A percentile compares a stretch with the other conserved stretches of the same genome.
Evolutionary conservation across 1,140 invertebrate genomes (phyloP).

Genomic region (Philaenus spumarius): DNA sequence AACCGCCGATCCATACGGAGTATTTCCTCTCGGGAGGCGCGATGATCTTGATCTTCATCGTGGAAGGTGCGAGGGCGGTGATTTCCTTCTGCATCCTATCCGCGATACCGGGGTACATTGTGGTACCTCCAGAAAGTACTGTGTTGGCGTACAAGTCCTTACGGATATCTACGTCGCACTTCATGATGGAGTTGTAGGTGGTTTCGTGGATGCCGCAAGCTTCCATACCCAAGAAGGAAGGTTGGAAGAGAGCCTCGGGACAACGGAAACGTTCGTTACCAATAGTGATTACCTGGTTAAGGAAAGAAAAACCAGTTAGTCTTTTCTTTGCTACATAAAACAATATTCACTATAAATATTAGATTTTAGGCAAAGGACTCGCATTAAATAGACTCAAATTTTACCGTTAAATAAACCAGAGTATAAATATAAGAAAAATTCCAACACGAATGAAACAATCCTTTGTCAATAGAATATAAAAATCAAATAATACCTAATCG

Average conservation of each 20-base stretch:
- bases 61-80: slow-evolving; percentile 61
- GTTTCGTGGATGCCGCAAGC: slow-evolving; percentile 91
- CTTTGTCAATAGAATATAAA: too few species aligned
- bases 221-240: slow-evolving; percentile 93
- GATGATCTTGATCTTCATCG: slow-evolving; percentile 79
- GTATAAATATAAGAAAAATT: too few species aligned
- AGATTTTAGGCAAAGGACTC: too few species aligned
- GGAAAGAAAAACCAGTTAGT: neutral
- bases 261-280: slow-evolving; percentile 97
- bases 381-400: too few species aligned
- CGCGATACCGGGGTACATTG: slow-evolving; percentile 90
- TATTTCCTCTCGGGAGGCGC: slow-evolving; percentile 80
- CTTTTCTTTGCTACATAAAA: neutral
- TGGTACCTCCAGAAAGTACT: slow-evolving; percentile 92
- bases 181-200: slow-evolving; percentile 96
- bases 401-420: too few species aligned
- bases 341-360: slow-evolving; percentile 67
- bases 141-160: slow-evolving; percentile 95
- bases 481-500: too few species aligned
- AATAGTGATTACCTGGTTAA: slow-evolving; percentile 61
- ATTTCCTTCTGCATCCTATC: slow-evolving; percentile 76
- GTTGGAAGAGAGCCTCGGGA: slow-evolving; percentile 94
- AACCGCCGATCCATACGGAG: slow-evolving; percentile 81
- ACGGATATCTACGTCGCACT: slow-evolving; percentile 90
- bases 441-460: too few species aligned